These are phyloP conservation scores for Carassius auratus DNA, from an alignment of 2,113 vertebrate species.

Conservation along the genomic window DNA sequence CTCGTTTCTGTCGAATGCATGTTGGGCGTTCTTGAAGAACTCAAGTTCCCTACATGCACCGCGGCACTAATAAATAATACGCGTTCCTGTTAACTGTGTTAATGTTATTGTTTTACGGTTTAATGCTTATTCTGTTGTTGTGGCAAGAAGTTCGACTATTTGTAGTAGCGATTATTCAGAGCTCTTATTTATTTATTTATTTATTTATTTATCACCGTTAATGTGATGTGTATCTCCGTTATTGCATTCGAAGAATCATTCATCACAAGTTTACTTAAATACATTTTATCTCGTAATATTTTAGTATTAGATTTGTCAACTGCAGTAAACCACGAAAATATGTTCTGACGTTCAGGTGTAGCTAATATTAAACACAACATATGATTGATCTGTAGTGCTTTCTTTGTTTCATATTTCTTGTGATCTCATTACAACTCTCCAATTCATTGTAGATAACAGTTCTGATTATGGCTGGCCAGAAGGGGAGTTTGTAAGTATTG, in stretches of 20 bases:
- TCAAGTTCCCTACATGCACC: background rate
- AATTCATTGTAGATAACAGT: constrained; percentile 62
- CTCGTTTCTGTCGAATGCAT: background rate
- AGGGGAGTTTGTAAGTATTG: constrained; percentile 74
- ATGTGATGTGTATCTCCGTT: background rate
- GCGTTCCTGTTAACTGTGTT: background rate
- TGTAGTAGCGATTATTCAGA: background rate
- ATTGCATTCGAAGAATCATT: background rate
- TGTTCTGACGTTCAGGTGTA: too few species aligned
- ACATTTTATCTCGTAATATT: background rate
- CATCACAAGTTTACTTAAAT: background rate
- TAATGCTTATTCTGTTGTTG: background rate
- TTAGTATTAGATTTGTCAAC: background rate
- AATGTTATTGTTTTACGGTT: background rate
- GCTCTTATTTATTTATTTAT: background rate
- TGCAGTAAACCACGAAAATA: background rate
- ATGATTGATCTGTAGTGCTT: background rate
- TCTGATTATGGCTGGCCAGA: constrained; percentile 67
- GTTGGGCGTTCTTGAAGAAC: background rate
- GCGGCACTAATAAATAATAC: background rate
- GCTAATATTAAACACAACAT: background rate
- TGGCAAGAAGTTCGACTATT: background rate
- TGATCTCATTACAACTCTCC: background rate
- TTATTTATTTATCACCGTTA: background rate
- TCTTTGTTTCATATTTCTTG: background rate